Evolutionary conservation across 2,113 vertebrate species (phyloP), one percentile per base, ranked within the genome.

Genomic region (Neolamprologus caudopunctatus): DNA sequence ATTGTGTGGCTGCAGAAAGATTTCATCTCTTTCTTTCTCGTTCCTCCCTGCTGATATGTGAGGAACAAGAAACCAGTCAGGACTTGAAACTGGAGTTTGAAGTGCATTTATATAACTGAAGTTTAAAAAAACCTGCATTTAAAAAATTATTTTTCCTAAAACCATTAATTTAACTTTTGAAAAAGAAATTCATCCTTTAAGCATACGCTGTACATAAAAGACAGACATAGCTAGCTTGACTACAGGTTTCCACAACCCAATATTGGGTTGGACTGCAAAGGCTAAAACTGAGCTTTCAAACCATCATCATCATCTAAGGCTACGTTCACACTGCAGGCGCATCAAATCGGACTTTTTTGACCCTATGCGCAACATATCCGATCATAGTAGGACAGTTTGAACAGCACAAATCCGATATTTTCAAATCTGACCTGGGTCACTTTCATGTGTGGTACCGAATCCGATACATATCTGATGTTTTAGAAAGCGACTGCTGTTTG

Each of bases 361-460:
- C 54, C 21, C 54, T 5, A 1, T 57, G 21, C 1, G 2, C 0
- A 2, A 2, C 21, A 26, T 57, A 26, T 57, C 4, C 0, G 1
- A 57, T 57, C 54, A 21, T 53, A 0, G 50, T n/a, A 0, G 1
- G 54, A 57, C 21, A 14, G 54, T 57, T 2, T 57, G 54, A 57
- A 14, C 12, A 0, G 54, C 54, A 57, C 54, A 57, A 55, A 55
- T 54, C 3, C 0, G 0, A 24, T 54, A 0, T 54, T 54, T 24
- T 55, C 53, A 55, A 24, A 55, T 55, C 53, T 0, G 1, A 7
- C 0, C 21, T 13, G 4, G n/a, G 21, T 3, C 53, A 55, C 6
- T 55, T 55, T 55, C 6, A 3, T 24, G 6, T 55, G 53, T 55
- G 21, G 53, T 55, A 55, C 11, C 0, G 6, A 55, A 55, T 24